Evolutionary conservation across 1,140 invertebrate genomes (phyloP).

Genomic region (Zaprionus capensis): DNA sequence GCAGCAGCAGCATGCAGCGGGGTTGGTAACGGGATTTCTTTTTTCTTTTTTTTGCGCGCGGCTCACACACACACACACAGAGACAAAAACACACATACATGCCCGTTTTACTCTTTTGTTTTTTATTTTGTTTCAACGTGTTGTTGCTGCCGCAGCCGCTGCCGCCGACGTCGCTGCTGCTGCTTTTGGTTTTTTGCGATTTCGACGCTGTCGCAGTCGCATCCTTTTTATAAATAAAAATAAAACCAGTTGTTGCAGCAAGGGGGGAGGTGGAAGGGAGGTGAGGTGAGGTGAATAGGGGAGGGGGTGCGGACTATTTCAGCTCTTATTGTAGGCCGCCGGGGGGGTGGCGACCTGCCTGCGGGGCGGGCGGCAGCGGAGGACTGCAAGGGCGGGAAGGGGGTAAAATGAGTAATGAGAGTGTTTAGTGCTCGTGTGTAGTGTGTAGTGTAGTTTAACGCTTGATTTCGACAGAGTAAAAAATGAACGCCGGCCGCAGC

Average conservation of each 20-base stretch:
- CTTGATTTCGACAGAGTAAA: slow-evolving; percentile 21
- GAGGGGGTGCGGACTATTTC: slow-evolving; percentile 53
- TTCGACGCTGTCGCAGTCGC: slow-evolving; percentile 52
- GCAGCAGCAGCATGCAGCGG: slow-evolving; percentile 66
- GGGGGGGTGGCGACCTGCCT: slow-evolving; percentile 29
- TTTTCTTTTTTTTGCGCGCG: slow-evolving; percentile 48
- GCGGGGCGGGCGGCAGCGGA: background rate
- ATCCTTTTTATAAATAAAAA: slow-evolving; percentile 69
- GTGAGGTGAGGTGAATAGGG: background rate
- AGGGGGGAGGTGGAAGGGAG: background rate
- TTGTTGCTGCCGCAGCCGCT: slow-evolving; percentile 44
- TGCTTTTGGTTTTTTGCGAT: slow-evolving; percentile 4
- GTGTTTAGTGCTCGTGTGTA: slow-evolving; percentile 49
- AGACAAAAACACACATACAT: slow-evolving; percentile 38
- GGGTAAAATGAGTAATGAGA: slow-evolving; percentile 51
- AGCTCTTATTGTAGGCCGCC: slow-evolving; percentile 60
- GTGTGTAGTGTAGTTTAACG: slow-evolving; percentile 47
- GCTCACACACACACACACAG: slow-evolving; percentile 38
- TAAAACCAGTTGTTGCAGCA: slow-evolving; percentile 42
- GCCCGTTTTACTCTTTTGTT: slow-evolving; percentile 56
- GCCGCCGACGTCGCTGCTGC: slow-evolving; percentile 64
- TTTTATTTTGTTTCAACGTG: slow-evolving; percentile 38
- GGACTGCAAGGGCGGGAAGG: background rate
- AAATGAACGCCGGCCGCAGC: slow-evolving; percentile 3
- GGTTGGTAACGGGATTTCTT: slow-evolving; percentile 67